These are phyloP conservation scores for Scaptomyza pallida DNA, from an alignment of 1,140 invertebrate species.

Conservation along the genomic window DNA sequence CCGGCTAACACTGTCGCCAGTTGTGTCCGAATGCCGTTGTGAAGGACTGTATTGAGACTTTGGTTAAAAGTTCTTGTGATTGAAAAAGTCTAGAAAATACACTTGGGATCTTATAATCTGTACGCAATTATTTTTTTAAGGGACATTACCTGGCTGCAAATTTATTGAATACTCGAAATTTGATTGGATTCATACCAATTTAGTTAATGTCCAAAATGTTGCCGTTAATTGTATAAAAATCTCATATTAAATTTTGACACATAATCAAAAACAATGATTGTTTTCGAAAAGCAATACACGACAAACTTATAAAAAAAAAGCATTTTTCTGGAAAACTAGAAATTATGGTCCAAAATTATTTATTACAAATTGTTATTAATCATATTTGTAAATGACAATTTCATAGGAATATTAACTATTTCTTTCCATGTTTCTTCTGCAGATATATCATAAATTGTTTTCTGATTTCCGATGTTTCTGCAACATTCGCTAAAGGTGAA, in stretches of 20 bases:
- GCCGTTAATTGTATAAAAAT: background rate
- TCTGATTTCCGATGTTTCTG: too few species aligned
- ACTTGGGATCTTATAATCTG: background rate
- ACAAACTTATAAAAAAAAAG: background rate
- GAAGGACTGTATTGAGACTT: background rate
- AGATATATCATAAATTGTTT: too few species aligned
- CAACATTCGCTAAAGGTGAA: too few species aligned
- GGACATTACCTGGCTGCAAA: slow-evolving; percentile 8
- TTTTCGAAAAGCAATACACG: slow-evolving; percentile 1
- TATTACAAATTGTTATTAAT: too few species aligned
- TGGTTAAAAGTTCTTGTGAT: background rate
- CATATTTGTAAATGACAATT: too few species aligned
- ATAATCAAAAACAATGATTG: slow-evolving; percentile 3
- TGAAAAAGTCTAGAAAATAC: slow-evolving; percentile 1
- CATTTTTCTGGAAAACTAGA: too few species aligned
- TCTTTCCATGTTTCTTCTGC: too few species aligned
- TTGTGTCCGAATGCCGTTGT: background rate
- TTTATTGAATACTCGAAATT: slow-evolving; percentile 38
- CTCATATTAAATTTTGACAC: slow-evolving; percentile 2
- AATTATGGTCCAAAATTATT: too few species aligned
- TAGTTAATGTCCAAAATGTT: slow-evolving; percentile 6
- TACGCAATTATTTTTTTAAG: background rate
- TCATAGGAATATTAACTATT: too few species aligned
- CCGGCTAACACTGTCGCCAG: background rate
- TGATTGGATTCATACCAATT: slow-evolving; percentile 30